Evolutionary conservation across 2,888 invertebrate genomes (phyloP), one percentile per base, ranked within the genome.

Genomic region (Pristionchus arcanus): DNA sequence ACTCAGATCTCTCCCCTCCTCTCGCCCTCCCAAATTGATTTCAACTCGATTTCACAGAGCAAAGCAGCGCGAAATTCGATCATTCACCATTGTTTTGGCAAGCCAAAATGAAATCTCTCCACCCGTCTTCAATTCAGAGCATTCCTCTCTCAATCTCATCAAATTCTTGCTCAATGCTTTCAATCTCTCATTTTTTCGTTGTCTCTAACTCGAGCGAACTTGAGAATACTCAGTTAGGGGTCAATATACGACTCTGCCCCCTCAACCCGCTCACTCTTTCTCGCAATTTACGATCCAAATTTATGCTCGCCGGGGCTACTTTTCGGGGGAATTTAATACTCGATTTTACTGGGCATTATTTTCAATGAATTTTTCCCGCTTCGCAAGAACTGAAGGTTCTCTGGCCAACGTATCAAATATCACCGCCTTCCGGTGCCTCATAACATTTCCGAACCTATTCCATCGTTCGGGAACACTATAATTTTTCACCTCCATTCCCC

Each of bases 21-120:
- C 42, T 49, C 28, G 25, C 55, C 84, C 55, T 16, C 59, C 37
- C 55, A 85, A 81, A 42, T 42, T 42, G 81, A 81, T 81, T 81
- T 42, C 49, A 28, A 77, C 34, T n/a, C 81, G 53, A 81, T 81
- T 81, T 81, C 49, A 13, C 63, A 34, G 42, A 49, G 71, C 71
- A 71, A 68, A 68, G 77, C 49, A 53, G 37, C 34, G 15, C 77
- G n/a, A 77, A 25, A 49, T 81, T 81, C 49, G 81, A 81, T 81
- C 53, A 81, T 81, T 81, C 81, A 11, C 37, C 42, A 42, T 49
- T 81, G 81, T 81, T 81, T 74, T 81, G 37, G 81, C 37, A 81
- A 49, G 53, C n/a, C n/a, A 28, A 81, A 15, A 4, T 31, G 81
- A 42, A 49, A 53, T 81, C 81, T 81, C 49, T 13, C 28, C 42